These are phyloP conservation scores for Calvadosia cruxmelitensis DNA, from an alignment of 30 jellyfish, hydroid and myxozoan species.

Conservation along the genomic window DNA sequence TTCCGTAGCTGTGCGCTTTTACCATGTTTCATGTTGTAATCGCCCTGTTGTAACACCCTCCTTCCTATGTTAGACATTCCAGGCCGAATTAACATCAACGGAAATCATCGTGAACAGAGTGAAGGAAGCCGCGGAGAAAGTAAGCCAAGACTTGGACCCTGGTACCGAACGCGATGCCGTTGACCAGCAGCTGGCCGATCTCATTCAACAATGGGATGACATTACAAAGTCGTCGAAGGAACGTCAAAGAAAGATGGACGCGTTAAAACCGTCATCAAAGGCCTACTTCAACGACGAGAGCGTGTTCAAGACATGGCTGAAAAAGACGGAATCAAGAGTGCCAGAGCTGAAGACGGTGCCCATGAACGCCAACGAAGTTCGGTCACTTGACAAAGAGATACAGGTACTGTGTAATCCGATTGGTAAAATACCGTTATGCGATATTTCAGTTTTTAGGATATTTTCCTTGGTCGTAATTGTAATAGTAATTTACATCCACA, in stretches of 20 bases:
- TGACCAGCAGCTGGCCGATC: slow-evolving; percentile 29
- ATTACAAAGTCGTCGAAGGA: slow-evolving; percentile 5
- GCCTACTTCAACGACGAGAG: slow-evolving; percentile 27
- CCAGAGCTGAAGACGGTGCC: slow-evolving; percentile 31
- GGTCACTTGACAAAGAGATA: slow-evolving; percentile 4
- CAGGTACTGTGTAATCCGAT: no score
- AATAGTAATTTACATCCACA: no score
- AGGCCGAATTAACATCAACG: background rate
- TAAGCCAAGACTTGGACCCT: slow-evolving; percentile 20
- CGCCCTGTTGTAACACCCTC: no score
- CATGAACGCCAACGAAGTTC: slow-evolving; percentile 22
- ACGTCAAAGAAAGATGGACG: slow-evolving; percentile 39
- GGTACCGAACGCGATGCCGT: slow-evolving; percentile 25
- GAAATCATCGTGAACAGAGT: slow-evolving; percentile 16
- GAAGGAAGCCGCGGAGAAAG: slow-evolving; percentile 26
- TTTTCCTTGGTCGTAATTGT: no score
- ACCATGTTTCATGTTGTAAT: no score
- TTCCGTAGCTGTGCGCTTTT: no score
- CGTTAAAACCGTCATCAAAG: slow-evolving; percentile 43
- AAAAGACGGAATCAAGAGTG: slow-evolving; percentile 19
- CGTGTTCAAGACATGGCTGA: slow-evolving; percentile 36
- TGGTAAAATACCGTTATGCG: no score
- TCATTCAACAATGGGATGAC: slow-evolving; percentile 30
- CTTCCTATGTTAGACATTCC: background rate
- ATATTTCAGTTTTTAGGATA: no score